These are phyloP conservation scores for Luffia ferchaultella DNA, from an alignment of 2,888 invertebrate species.

Conservation along the genomic window DNA sequence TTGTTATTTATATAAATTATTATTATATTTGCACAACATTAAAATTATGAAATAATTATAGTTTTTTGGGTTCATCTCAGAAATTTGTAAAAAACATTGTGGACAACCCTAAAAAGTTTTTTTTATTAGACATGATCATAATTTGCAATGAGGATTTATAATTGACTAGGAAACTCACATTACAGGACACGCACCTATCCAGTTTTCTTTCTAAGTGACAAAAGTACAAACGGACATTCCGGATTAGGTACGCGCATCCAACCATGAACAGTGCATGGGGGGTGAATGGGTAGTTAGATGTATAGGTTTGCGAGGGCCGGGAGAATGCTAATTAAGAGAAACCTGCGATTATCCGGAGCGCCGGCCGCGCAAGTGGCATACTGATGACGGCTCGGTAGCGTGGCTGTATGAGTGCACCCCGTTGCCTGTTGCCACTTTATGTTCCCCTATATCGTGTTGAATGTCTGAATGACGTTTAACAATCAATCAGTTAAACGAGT, in stretches of 20 bases:
- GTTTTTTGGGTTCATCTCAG: too few species aligned
- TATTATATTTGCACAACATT: too few species aligned
- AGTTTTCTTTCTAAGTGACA: too few species aligned
- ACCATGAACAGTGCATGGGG: neutral
- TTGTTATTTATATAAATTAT: too few species aligned
- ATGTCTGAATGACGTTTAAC: neutral
- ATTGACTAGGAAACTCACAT: too few species aligned
- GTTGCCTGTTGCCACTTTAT: neutral
- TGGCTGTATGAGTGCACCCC: neutral
- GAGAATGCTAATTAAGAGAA: conserved; percentile 8
- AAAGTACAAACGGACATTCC: neutral
- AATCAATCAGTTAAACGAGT: neutral
- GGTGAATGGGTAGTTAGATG: neutral
- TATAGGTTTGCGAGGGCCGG: neutral
- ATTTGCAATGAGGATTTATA: too few species aligned
- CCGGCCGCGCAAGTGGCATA: conserved; percentile 2
- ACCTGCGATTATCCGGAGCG: conserved; percentile 4
- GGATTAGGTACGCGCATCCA: neutral
- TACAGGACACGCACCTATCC: too few species aligned
- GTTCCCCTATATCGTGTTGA: neutral
- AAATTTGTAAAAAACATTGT: too few species aligned
- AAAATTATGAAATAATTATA: too few species aligned
- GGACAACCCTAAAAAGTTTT: too few species aligned
- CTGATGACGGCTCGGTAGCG: neutral
- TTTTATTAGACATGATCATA: too few species aligned